A percentile compares a stretch with the other conserved stretches of the same genome.
phyloP scores from a whole-genome alignment of 2,797 vertebrate genomes.

The Muscicapa comitata region DNA sequence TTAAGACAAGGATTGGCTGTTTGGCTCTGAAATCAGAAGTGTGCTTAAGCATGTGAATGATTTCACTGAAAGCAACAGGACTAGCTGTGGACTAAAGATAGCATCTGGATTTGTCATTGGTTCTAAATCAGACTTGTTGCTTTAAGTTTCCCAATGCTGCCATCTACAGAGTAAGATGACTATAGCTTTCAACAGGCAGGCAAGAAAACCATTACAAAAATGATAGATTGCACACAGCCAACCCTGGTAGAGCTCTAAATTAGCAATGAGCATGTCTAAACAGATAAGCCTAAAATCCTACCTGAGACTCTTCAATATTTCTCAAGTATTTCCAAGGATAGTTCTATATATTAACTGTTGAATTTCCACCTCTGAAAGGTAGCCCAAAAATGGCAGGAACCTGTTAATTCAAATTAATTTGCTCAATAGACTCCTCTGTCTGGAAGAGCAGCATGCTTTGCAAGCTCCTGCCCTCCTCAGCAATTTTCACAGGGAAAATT shows the following conservation, averaged over 20 bases:
- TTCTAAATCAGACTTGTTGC: neutral
- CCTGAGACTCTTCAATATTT: neutral
- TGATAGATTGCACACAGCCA: neutral
- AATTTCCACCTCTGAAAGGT: neutral
- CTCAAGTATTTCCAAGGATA: neutral
- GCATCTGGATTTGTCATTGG: fast-evolving
- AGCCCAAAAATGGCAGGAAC: neutral
- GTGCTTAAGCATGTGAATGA: neutral
- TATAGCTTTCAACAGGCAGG: neutral
- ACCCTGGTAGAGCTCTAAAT: neutral
- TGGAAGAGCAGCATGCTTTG: neutral
- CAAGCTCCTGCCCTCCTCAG: neutral
- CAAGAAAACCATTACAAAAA: neutral
- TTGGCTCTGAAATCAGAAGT: neutral
- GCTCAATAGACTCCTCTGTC: neutral
- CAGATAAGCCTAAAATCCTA: neutral
- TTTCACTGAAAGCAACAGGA: neutral
- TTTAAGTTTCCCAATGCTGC: conserved; percentile 63
- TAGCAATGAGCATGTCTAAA: neutral
- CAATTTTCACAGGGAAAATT: neutral
- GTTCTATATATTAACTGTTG: neutral
- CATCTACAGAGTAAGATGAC: conserved; percentile 58
- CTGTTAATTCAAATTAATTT: neutral
- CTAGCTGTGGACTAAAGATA: neutral
- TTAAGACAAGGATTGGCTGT: neutral